Evolutionary conservation across 53 echinoderm and acorn worm genomes (phyloP).

Genomic region (Apostichopus leukothele): DNA sequence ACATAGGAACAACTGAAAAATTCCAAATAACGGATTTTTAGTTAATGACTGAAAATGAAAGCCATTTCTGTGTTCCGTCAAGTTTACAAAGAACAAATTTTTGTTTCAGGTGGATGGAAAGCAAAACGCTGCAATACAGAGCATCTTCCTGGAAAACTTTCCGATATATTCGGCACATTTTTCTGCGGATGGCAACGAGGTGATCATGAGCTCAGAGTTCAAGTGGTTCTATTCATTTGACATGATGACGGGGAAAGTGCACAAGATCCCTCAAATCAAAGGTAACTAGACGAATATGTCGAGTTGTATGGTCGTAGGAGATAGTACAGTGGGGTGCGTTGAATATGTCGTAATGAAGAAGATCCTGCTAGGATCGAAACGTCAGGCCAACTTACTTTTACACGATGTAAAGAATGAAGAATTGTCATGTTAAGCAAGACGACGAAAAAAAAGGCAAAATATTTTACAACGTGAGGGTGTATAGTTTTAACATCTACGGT

Average conservation of each 20-base stretch:
- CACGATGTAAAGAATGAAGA: no score
- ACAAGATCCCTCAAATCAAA: conserved; percentile 70
- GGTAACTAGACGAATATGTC: conserved; percentile 46
- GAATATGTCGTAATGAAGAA: no score
- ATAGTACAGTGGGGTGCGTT: no score
- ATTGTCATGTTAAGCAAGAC: no score
- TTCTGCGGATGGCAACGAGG: conserved; percentile 78
- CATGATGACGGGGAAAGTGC: conserved; percentile 92
- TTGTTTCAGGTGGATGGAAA: conserved; percentile 79
- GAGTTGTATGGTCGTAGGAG: no score
- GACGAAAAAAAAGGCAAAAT: no score
- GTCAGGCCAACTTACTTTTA: no score
- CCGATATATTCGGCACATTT: conserved; percentile 87
- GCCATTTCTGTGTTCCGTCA: no score
- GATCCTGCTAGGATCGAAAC: no score
- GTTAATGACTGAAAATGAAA: no score
- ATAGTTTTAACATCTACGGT: no score
- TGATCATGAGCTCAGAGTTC: conserved; percentile 70
- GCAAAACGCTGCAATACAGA: conserved; percentile 88
- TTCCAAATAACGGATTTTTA: background rate
- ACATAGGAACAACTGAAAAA: background rate
- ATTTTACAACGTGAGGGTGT: background rate
- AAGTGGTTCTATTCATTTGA: conserved; percentile 82
- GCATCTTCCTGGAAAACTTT: conserved; percentile 75
- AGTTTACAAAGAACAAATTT: background rate